These are phyloP conservation scores for Hemistola chrysoprasaria DNA, from an alignment of 2,888 invertebrate species.

Conservation along the genomic window DNA sequence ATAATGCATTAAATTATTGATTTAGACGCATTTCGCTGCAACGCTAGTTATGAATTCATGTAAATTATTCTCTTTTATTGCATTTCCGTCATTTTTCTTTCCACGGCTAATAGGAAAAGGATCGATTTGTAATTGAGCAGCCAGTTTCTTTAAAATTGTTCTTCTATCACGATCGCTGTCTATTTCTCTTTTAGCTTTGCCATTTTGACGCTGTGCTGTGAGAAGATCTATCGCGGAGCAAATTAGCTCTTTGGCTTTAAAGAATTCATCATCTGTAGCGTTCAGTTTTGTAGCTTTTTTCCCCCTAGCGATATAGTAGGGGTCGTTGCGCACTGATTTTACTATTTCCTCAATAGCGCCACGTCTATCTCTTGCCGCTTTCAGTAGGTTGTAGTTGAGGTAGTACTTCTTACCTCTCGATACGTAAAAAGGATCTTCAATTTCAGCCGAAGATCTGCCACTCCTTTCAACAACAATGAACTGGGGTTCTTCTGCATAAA, in stretches of 20 bases:
- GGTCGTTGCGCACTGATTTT: constrained; percentile 73
- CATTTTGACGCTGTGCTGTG: constrained; percentile 36
- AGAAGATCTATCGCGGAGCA: constrained; percentile 61
- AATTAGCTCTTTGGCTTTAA: constrained; percentile 60
- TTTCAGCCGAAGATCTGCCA: constrained; percentile 63
- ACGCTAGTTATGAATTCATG: constrained; percentile 57
- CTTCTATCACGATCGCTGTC: constrained; percentile 65
- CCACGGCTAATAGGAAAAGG: constrained; percentile 74
- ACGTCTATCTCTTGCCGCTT: constrained; percentile 58
- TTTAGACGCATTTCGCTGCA: constrained; percentile 54
- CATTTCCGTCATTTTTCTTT: constrained; percentile 49
- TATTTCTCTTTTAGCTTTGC: constrained; percentile 56
- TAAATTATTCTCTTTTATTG: constrained; percentile 42
- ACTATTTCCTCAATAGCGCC: constrained; percentile 70
- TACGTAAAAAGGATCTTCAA: constrained; percentile 65
- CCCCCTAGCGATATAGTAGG: constrained; percentile 79
- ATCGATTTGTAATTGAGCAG: constrained; percentile 67
- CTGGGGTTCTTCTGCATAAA: constrained; percentile 79
- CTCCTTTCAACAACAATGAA: constrained; percentile 76
- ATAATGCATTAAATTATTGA: constrained; percentile 2
- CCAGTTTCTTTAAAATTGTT: constrained; percentile 64
- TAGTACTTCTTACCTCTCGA: constrained; percentile 65
- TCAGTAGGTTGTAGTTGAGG: constrained; percentile 39
- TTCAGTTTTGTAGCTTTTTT: constrained; percentile 58
- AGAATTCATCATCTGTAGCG: constrained; percentile 39